Evolutionary conservation across 1,140 invertebrate species (phyloP).

Genomic region (Scaptodrosophila lebanonensis): DNA sequence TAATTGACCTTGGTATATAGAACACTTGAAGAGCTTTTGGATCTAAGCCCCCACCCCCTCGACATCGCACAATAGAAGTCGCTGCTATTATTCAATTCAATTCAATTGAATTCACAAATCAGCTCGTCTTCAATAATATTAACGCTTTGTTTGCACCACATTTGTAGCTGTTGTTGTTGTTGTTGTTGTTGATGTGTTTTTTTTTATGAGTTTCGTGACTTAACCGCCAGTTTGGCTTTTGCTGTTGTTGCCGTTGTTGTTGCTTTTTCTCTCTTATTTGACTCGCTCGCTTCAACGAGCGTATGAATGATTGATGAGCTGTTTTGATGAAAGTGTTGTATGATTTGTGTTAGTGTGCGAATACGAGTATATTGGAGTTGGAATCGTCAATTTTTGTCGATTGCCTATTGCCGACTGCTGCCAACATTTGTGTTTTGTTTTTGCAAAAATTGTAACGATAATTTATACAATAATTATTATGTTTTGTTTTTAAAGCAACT

Average conservation of each 20-base stretch:
- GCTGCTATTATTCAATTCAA: no score
- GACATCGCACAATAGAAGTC: no score
- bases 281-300: conserved; percentile 7
- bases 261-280: not conserved
- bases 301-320: conserved; percentile 31
- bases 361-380: conserved; percentile 4
- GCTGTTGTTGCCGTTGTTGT: conserved; percentile 7
- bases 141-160: no score
- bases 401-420: not conserved
- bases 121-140: no score
- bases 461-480: conserved; percentile 27
- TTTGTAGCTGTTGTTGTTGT: conserved; percentile 6
- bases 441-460: conserved; percentile 19
- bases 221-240: conserved; percentile 18
- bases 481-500: conserved; percentile 26
- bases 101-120: no score
- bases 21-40: no score
- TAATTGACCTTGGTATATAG: no score
- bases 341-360: conserved; percentile 23
- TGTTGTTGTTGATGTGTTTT: not conserved
- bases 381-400: not conserved
- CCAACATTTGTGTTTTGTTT: conserved; percentile 12
- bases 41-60: no score
- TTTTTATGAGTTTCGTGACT: conserved; percentile 26
- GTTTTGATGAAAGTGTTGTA: conserved; percentile 35